A percentile compares a stretch with the other conserved stretches of the same genome.
These are phyloP conservation scores for Hermaeophaga mercurialis DNA, from an alignment of 2,888 invertebrate genomes.

Conservation along the genomic window DNA sequence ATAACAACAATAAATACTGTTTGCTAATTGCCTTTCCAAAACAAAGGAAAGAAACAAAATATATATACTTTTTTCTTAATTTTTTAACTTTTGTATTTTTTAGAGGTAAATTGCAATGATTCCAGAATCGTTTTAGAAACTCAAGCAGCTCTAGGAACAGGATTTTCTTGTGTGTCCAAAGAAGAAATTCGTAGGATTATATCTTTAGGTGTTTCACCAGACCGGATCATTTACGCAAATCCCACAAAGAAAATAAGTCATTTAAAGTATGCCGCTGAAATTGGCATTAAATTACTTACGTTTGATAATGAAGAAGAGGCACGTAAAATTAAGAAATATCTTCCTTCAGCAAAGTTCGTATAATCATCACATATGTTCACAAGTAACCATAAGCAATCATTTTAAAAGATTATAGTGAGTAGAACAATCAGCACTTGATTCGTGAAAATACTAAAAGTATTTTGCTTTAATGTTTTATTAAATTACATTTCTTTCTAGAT, in stretches of 20 bases:
- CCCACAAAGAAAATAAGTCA: conserved; percentile 63
- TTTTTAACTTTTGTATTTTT: conserved; percentile 30
- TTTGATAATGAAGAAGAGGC: conserved; percentile 65
- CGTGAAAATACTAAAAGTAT: too few relatives aligned
- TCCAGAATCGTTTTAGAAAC: conserved; percentile 56
- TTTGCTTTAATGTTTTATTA: too few relatives aligned
- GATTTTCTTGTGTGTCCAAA: conserved; percentile 69
- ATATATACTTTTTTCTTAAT: not conserved
- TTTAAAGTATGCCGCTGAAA: conserved; percentile 60
- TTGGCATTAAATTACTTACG: conserved; percentile 61
- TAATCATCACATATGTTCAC: not conserved
- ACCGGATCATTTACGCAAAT: conserved; percentile 65
- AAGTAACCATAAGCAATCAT: not conserved
- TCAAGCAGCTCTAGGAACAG: conserved; percentile 62
- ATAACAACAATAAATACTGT: too few relatives aligned
- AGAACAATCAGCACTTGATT: too few relatives aligned
- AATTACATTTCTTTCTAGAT: conserved; percentile 54
- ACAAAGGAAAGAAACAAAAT: too few relatives aligned
- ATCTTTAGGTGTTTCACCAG: conserved; percentile 57
- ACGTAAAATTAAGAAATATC: conserved; percentile 60
- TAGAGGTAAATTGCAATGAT: conserved; percentile 69
- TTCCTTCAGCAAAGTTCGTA: conserved; percentile 59
- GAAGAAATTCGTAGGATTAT: conserved; percentile 63
- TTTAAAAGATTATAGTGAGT: too few relatives aligned
- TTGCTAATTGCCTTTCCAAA: too few relatives aligned